A percentile compares a stretch with the other conserved stretches of the same genome.
Conservation (phyloP, 2,888 invertebrate species). For the Andrena bicolor region DNA sequence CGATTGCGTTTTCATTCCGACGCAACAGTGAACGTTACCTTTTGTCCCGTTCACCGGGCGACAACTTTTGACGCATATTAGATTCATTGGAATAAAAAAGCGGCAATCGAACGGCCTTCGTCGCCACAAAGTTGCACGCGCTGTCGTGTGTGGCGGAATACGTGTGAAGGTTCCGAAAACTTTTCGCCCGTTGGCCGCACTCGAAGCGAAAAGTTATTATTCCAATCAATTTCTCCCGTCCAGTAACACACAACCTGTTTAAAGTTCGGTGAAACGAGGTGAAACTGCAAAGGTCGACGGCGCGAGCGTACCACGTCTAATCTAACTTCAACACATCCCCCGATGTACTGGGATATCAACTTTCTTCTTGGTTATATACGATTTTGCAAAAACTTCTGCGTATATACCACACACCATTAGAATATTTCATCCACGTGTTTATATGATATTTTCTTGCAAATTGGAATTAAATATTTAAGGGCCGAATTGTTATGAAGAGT, state of each 20-base stretch:
- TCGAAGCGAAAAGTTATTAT: slow-evolving; percentile 65
- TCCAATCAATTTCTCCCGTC: slow-evolving; percentile 68
- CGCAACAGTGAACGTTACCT: not conserved
- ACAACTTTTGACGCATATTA: slow-evolving; percentile 40
- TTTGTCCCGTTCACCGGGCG: not conserved
- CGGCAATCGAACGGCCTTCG: slow-evolving; percentile 39
- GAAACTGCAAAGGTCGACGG: slow-evolving; percentile 59
- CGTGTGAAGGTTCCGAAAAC: slow-evolving; percentile 63
- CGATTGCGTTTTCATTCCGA: slow-evolving; percentile 10
- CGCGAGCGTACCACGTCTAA: slow-evolving; percentile 35
- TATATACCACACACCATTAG: not conserved
- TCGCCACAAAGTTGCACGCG: slow-evolving; percentile 30
- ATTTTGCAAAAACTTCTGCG: slow-evolving; percentile 13
- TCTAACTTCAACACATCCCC: slow-evolving; percentile 51
- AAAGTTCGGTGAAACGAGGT: slow-evolving; percentile 63
- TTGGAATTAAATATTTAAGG: too few species aligned
- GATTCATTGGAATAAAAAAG: slow-evolving; percentile 42
- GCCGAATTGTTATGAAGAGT: too few species aligned
- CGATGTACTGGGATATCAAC: slow-evolving; percentile 20
- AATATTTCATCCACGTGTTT: not conserved
- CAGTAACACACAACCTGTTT: slow-evolving; percentile 63
- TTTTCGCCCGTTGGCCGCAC: slow-evolving; percentile 48
- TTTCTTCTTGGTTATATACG: not conserved
- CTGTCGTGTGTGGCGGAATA: slow-evolving; percentile 41
- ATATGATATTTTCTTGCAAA: not conserved